phyloP scores from a whole-genome alignment of 2,797 vertebrate species.

The Lacerta viridis region DNA sequence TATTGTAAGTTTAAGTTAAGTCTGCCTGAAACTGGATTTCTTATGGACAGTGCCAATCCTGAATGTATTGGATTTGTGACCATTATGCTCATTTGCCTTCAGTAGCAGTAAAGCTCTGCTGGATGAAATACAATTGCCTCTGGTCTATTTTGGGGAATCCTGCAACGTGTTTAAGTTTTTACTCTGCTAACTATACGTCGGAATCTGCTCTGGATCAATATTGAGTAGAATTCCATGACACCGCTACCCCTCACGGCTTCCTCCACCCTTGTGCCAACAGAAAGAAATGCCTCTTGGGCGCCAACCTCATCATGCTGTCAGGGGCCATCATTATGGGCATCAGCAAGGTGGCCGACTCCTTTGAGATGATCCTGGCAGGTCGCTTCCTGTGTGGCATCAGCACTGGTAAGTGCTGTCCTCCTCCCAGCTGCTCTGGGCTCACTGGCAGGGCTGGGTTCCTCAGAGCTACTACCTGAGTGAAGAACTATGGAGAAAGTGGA shows the following conservation, averaged over 20 bases:
- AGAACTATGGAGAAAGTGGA: no score
- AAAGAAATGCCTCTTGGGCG: slow-evolving; percentile 91
- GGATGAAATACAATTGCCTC: no score
- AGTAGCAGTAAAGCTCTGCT: no score
- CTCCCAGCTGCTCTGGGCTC: no score
- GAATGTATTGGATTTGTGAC: no score
- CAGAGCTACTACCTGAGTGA: background rate
- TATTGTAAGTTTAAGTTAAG: no score
- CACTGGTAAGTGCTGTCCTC: slow-evolving; percentile 79
- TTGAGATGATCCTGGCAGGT: slow-evolving; percentile 93
- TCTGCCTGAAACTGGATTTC: background rate
- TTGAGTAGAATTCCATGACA: no score
- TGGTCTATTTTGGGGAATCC: no score
- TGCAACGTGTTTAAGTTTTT: no score
- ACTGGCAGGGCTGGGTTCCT: background rate
- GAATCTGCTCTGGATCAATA: no score
- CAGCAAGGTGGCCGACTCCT: slow-evolving; percentile 86
- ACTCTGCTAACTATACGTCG: no score
- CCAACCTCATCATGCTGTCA: slow-evolving; percentile 87
- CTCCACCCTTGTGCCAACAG: slow-evolving; percentile 70
- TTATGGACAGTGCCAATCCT: background rate
- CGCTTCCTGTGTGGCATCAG: slow-evolving; percentile 90
- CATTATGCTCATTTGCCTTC: no score
- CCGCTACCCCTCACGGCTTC: background rate
- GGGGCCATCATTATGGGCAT: slow-evolving; percentile 84